Evolutionary conservation across 2,113 vertebrate species (phyloP), one percentile per base, ranked within the genome.

Genomic region (Deroptyus accipitrinus): DNA sequence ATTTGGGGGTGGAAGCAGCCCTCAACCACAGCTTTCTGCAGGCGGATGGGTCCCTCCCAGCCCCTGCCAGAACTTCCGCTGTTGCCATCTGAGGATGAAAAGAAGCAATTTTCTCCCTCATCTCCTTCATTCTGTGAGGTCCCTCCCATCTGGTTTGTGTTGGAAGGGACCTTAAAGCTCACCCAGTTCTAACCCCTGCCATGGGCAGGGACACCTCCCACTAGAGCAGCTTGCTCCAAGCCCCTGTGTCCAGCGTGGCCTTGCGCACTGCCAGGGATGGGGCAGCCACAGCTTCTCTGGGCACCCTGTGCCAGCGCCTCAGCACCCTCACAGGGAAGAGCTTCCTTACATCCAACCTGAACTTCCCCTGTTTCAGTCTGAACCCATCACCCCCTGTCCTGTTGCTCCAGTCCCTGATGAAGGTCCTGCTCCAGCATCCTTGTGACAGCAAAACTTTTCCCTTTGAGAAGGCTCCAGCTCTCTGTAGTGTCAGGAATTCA

Each of bases 21-120:
- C 33, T 19, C 44, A 4, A 6, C 3, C 2, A 0, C 7, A 13
- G 83, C 31, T 41, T 33, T 61, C 44, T 28, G 49, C 17, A 2
- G 9, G 1, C 25, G 10, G 70, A n/a, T 2, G 31, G 66, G 17
- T 54, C 70, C 90, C 15, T 37, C 31, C 44, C 67, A 27, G 28
- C 24, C 55, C 46, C 30, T 44, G 39, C 55, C 35, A 33, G n/a
- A 48, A 15, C 54, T 5, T 37, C 62, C 24, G 14, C n/a, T 14
- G 3, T 18, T 52, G 30, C 46, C 30, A 4, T 6, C 42, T 12
- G 44, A 61, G 59, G 51, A 70, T 24, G 39, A 49, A 81, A 82
- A 44, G 19, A 8, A 37, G 9, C 13, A 1, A 11, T 49, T 84
- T 88, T 70, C 17, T 49, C 12, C 41, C 22, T 37, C 55, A 24